phyloP scores from a whole-genome alignment of 2,888 invertebrate species.

The Sussaba pulchella region DNA sequence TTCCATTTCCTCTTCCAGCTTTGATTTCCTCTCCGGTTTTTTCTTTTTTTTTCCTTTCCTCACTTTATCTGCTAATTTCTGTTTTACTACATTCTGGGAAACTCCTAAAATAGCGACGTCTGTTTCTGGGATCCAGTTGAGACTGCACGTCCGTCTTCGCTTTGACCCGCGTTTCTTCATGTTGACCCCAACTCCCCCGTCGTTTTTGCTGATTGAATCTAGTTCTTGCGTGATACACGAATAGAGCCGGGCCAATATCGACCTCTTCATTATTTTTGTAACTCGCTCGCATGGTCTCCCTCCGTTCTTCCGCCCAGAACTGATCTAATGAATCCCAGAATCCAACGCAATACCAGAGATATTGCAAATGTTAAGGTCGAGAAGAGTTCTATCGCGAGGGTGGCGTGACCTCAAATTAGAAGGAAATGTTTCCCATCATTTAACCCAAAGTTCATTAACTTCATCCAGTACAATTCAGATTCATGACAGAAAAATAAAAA shows the following conservation, averaged over 20 bases:
- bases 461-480: too few relatives aligned
- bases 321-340: constrained; percentile 5
- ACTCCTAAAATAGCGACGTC: background rate
- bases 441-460: too few relatives aligned
- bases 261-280: background rate
- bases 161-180: background rate
- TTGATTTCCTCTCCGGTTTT: background rate
- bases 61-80: constrained; percentile 17
- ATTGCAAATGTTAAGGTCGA: background rate
- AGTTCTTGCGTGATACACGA: constrained; percentile 13
- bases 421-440: too few relatives aligned
- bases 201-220: background rate
- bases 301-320: background rate
- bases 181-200: background rate
- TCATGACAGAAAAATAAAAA: too few relatives aligned
- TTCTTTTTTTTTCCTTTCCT: background rate
- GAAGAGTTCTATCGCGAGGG: background rate
- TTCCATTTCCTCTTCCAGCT: constrained; percentile 9
- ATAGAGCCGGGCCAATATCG: constrained; percentile 15
- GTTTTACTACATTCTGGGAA: background rate
- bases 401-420: too few relatives aligned
- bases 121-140: background rate
- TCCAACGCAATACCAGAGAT: too few relatives aligned
- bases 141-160: background rate
- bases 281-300: background rate